These are phyloP conservation scores for Craseonycteris thonglongyai DNA, from an alignment of 2,113 vertebrate species.

Conservation along the genomic window DNA sequence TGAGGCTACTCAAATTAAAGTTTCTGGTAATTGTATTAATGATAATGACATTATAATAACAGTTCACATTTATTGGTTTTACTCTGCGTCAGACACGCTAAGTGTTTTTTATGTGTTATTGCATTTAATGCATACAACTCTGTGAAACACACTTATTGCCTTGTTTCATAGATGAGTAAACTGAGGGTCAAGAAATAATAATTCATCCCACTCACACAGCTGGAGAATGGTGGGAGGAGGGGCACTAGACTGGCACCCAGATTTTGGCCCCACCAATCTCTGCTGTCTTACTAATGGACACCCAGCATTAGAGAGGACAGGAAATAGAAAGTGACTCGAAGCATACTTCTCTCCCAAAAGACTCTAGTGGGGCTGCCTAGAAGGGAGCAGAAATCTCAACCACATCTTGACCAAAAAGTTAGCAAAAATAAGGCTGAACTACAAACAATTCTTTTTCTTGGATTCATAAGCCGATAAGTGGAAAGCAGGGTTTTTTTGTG, in stretches of 20 bases:
- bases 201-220: background rate
- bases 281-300: background rate
- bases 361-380: background rate
- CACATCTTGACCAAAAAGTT: background rate
- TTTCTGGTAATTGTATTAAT: background rate
- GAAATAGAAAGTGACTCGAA: background rate
- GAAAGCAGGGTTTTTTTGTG: too few relatives aligned
- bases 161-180: background rate
- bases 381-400: background rate
- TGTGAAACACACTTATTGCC: background rate
- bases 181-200: background rate
- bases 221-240: rapidly evolving
- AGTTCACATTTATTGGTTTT: background rate
- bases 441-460: background rate
- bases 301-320: background rate
- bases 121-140: background rate
- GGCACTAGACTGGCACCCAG: too few relatives aligned
- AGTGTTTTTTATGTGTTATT: background rate
- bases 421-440: background rate
- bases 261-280: background rate
- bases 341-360: background rate
- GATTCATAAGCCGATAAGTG: slow-evolving; percentile 14
- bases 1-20: background rate
- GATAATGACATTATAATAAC: background rate
- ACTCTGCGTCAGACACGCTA: background rate